Evolutionary conservation across 2,797 vertebrate genomes (phyloP).

Genomic region (Anas bernieri): DNA sequence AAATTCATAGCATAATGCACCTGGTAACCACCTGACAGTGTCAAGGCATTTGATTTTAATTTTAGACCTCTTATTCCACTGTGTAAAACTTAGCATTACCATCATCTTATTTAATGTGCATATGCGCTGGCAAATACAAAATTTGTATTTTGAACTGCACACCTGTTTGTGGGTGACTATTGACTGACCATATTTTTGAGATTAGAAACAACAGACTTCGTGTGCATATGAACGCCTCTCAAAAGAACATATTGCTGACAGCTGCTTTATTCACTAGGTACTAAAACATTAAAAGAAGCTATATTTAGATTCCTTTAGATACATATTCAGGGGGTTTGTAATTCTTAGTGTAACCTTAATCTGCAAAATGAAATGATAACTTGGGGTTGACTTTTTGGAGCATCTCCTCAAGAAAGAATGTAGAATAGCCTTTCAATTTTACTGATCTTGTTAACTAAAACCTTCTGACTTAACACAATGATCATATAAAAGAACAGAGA

Average conservation of each 20-base stretch:
- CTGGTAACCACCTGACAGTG: constrained; percentile 32
- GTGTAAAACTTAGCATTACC: not conserved
- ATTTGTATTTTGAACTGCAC: constrained; percentile 39
- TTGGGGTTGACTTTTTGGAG: not conserved
- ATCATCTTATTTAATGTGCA: not conserved
- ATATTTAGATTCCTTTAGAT: constrained; percentile 59
- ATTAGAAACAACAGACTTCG: constrained; percentile 7
- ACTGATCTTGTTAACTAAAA: constrained; percentile 1
- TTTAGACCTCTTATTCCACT: constrained; percentile 1
- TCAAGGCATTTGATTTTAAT: constrained; percentile 25
- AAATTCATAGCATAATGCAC: constrained; percentile 15
- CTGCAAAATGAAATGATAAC: constrained; percentile 3
- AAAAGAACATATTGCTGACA: constrained; percentile 61
- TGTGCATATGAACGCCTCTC: not conserved
- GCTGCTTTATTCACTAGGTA: constrained; percentile 50
- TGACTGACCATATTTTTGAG: constrained; percentile 35
- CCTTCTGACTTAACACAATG: not conserved
- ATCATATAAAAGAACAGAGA: not conserved
- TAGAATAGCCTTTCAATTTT: not conserved
- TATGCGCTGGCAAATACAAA: not conserved
- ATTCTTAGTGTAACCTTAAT: constrained; percentile 28
- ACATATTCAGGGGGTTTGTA: not conserved
- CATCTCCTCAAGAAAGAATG: not conserved
- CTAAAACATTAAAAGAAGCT: constrained; percentile 38
- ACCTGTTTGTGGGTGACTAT: constrained; percentile 35